These are phyloP conservation scores for Enteromius fasciolatus DNA, from an alignment of 2,797 vertebrate species.

Conservation along the genomic window DNA sequence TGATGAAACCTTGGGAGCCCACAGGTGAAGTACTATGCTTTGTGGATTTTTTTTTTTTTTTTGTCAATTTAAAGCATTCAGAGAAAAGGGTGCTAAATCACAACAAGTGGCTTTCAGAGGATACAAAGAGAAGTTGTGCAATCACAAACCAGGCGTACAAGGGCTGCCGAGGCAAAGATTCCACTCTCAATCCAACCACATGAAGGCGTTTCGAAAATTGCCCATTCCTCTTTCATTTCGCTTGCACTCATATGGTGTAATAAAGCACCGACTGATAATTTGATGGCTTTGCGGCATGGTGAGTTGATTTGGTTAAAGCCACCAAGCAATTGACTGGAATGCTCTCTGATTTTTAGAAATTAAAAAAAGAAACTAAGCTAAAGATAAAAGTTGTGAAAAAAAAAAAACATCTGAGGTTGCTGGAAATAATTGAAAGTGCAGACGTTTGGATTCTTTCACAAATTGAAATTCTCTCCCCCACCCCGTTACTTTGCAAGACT, in stretches of 20 bases:
- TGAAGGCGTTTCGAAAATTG: conserved; percentile 39
- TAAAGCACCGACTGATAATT: conserved; percentile 49
- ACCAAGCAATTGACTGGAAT: conserved; percentile 35
- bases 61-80: conserved; percentile 25
- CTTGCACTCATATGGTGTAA: conserved; percentile 38
- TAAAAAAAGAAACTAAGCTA: conserved; percentile 18
- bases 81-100: conserved; percentile 45
- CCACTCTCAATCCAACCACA: conserved; percentile 41
- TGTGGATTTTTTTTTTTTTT: neutral
- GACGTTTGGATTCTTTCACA: conserved; percentile 28
- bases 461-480: neutral
- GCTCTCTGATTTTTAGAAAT: conserved; percentile 25
- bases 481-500: conserved; percentile 37
- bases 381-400: conserved; percentile 43
- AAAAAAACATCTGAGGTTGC: conserved; percentile 26
- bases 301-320: conserved; percentile 45
- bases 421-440: conserved; percentile 51
- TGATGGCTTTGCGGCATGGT: conserved; percentile 50
- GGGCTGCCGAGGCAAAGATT: conserved; percentile 30
- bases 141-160: conserved; percentile 29
- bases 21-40: conserved; percentile 42
- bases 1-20: conserved; percentile 37
- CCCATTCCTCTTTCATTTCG: conserved; percentile 34
- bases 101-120: conserved; percentile 43
- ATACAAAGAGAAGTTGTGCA: conserved; percentile 40